Percentiles rank a stretch among this genome's conserved stretches.
These are phyloP conservation scores for Chascanopsetta lugubris DNA, from an alignment of 2,113 vertebrate species.

Conservation along the genomic window DNA sequence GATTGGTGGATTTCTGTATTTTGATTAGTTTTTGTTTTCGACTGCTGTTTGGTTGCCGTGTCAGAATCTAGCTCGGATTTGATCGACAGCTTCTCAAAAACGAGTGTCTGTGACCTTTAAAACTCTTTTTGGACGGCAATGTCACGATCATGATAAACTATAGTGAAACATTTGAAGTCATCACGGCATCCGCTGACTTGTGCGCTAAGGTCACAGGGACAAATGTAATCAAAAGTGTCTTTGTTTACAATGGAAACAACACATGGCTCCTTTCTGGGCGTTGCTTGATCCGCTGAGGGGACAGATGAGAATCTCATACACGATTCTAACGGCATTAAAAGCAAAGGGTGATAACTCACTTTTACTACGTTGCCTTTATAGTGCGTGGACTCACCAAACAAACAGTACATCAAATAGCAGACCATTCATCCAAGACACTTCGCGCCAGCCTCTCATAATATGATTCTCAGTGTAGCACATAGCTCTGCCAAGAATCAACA, in stretches of 20 bases:
- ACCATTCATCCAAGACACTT: neutral
- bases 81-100: neutral
- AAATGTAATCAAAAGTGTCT: constrained; percentile 32
- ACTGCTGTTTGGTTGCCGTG: neutral
- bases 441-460: neutral
- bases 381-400: neutral
- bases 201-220: constrained; percentile 12
- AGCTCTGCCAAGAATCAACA: neutral
- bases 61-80: neutral
- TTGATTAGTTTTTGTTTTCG: constrained; percentile 12
- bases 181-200: neutral
- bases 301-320: constrained; percentile 19
- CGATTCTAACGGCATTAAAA: neutral
- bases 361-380: neutral
- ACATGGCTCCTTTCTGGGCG: neutral
- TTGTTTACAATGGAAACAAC: constrained; percentile 18
- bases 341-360: neutral
- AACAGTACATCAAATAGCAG: neutral
- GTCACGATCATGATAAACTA: neutral
- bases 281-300: constrained; percentile 20
- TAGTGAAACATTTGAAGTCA: neutral
- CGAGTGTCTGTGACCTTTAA: constrained; percentile 1
- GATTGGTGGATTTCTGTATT: neutral
- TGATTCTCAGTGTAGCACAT: neutral
- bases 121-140: neutral